Base-by-base conservation (phyloP, 2,888 invertebrate genomes). In the Drosophila basisetae region DNA sequence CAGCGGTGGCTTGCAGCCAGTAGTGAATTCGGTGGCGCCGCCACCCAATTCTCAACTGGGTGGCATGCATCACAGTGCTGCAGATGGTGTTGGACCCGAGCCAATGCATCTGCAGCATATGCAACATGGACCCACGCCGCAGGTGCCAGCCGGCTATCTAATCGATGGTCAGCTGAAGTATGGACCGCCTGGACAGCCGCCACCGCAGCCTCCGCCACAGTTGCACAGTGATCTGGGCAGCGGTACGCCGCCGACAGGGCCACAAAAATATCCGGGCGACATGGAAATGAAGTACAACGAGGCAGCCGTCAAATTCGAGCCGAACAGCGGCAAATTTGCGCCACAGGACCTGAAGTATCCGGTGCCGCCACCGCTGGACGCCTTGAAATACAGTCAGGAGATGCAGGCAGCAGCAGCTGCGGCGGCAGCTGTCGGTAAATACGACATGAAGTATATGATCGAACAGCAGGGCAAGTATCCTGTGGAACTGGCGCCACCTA, bases 331-430 rank as follows among this genome's bases (percentile, higher is more conserved):
- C 55, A 93, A 93, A 73, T 93, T 92, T 69, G 62, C 83, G n/a
- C 82, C 92, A 6, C 92, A 92, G 60, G 93, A 93, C 59, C 84
- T 93, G 93, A 95, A 94, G 90, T 95, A 85, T 94, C 94, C 91
- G 25, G 91, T 92, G 13, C 92, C 93, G 6, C 89, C 90, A 3
- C 86, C 88, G 2, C 74, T 92, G 54, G 93, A 93, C 59, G 84
- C 92, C 4, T 83, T 93, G 35, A 93, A 93, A 63, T 93, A 93
- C 62, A 91, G 91, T 39, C 93, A 93, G 67, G 93, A 93, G 66
- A 92, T 93, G 82, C 92, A 92, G 54, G 92, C 91, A n/a, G 92
- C 91, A 16, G 91, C 92, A 5, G 91, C 35, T 1, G 87, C 87
- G 3, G 87, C 81, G 9, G 83, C 82, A 1, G 84, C 91, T 7